These are phyloP conservation scores for Rhorus exstirpatorius DNA, from an alignment of 2,888 invertebrate species.

Conservation along the genomic window DNA sequence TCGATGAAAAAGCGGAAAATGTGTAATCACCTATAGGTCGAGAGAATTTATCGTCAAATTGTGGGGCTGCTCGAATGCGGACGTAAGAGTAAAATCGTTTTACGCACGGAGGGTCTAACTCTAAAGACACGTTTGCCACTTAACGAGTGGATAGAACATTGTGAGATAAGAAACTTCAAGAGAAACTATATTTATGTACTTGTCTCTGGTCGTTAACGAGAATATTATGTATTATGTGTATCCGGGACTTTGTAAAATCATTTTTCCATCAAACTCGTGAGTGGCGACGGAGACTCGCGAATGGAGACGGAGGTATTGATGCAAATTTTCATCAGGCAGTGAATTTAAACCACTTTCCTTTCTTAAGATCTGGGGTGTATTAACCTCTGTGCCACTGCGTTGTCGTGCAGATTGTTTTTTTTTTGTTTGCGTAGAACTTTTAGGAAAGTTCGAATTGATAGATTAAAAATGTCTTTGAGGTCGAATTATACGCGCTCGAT, in stretches of 20 bases:
- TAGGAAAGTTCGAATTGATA: too few relatives aligned
- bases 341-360: constrained; percentile 2
- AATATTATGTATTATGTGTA: constrained; percentile 13
- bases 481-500: too few relatives aligned
- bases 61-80: background rate
- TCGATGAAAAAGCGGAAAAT: too few relatives aligned
- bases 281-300: too few relatives aligned
- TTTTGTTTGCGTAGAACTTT: too few relatives aligned
- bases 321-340: constrained; percentile 5
- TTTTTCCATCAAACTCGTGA: too few relatives aligned
- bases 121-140: background rate
- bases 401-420: too few relatives aligned
- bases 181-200: background rate
- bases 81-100: background rate
- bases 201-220: background rate
- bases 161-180: constrained; percentile 18
- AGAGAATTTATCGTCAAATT: background rate
- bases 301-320: constrained; percentile 6
- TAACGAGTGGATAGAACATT: constrained; percentile 1
- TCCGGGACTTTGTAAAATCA: constrained; percentile 10
- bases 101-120: background rate
- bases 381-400: too few relatives aligned
- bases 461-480: too few relatives aligned
- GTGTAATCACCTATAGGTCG: too few relatives aligned
- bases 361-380: too few relatives aligned